Evolutionary conservation across 1,140 invertebrate genomes (phyloP).

Genomic region (Coelopa frigida): DNA sequence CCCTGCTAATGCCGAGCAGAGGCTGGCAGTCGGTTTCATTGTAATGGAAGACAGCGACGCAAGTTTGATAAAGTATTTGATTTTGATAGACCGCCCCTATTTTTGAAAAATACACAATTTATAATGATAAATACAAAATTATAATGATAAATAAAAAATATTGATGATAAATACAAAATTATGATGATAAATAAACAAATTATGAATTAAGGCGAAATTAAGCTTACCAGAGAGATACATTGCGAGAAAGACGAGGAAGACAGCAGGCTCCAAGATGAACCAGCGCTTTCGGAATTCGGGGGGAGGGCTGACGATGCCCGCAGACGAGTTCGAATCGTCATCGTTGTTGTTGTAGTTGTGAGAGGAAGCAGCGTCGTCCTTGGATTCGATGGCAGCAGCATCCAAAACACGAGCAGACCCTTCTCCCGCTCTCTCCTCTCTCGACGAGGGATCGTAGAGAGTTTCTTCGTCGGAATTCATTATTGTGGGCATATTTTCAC

Average conservation of each 20-base stretch:
- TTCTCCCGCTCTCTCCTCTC: neutral
- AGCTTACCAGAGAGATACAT: conserved; percentile 33
- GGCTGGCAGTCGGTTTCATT: conserved; percentile 34
- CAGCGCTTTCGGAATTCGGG: conserved; percentile 12
- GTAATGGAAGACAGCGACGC: conserved; percentile 29
- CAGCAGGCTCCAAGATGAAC: conserved; percentile 40
- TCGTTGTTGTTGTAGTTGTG: neutral
- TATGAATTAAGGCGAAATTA: neutral
- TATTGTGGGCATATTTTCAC: neutral
- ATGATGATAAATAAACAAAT: neutral
- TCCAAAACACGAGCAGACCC: conserved; percentile 1
- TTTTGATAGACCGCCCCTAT: conserved; percentile 39
- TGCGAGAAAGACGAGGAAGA: conserved; percentile 35
- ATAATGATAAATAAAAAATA: neutral
- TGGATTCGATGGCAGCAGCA: neutral
- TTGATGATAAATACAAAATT: neutral
- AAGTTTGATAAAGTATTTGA: conserved; percentile 39
- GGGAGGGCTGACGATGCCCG: neutral
- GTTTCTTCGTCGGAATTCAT: conserved; percentile 11
- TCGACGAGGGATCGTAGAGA: conserved; percentile 13
- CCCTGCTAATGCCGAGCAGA: conserved; percentile 30
- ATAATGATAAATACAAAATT: neutral
- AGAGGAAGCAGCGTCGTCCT: neutral
- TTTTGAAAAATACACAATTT: too few species aligned
- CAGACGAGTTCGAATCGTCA: neutral